A percentile compares a stretch with the other conserved stretches of the same genome.
Evolutionary conservation across 2,113 vertebrate genomes (phyloP).

Genomic region (Progne subis): DNA sequence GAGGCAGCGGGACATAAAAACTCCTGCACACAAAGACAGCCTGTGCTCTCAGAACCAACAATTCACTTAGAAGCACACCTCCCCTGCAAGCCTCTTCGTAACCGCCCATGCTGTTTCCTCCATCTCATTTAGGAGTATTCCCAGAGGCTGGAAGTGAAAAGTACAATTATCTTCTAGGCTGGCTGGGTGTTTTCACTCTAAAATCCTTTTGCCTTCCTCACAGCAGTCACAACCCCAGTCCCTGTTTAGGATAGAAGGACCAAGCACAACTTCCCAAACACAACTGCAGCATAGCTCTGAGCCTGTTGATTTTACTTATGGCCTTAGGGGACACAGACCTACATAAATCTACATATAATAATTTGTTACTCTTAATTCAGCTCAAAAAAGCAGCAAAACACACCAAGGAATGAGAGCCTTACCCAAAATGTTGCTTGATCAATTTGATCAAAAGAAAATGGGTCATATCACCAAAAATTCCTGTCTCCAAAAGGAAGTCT

Average conservation of each 20-base stretch:
- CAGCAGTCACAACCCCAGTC: not conserved
- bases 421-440: not conserved
- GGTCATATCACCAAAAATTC: not conserved
- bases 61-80: not conserved
- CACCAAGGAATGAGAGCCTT: not conserved
- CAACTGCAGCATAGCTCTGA: not conserved
- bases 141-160: not conserved
- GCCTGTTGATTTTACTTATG: not conserved
- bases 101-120: accelerated
- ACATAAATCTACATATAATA: not conserved
- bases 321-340: not conserved
- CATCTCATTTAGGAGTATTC: not conserved
- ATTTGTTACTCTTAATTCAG: not conserved
- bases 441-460: not conserved
- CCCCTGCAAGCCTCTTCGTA: not conserved
- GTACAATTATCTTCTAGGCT: not conserved
- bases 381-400: not conserved
- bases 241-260: not conserved
- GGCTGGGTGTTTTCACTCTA: not conserved
- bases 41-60: not conserved
- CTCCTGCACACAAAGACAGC: not conserved
- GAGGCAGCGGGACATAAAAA: slow-evolving; percentile 34
- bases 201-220: not conserved
- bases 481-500: not conserved
- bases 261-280: not conserved